These are phyloP conservation scores for Phainopepla nitens DNA, from an alignment of 2,113 vertebrate genomes.

Conservation along the genomic window DNA sequence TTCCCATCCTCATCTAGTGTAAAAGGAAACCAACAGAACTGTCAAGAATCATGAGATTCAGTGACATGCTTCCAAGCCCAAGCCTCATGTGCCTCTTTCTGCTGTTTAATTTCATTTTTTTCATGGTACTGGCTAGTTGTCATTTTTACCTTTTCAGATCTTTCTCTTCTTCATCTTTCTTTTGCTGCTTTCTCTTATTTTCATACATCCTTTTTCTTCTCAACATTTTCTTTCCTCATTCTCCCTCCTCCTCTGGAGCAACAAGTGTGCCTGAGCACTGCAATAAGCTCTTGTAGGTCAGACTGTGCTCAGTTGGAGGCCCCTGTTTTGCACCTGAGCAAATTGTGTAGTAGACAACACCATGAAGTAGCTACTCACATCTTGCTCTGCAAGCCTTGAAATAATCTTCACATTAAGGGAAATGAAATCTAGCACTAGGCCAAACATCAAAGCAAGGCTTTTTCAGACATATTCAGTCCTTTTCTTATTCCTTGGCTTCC, in stretches of 20 bases:
- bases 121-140: background rate
- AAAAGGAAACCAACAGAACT: background rate
- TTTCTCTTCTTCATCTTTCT: background rate
- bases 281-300: background rate
- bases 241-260: background rate
- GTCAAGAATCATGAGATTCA: background rate
- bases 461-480: background rate
- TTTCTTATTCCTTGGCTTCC: background rate
- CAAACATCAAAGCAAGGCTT: background rate
- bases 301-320: background rate
- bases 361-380: background rate
- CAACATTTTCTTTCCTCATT: background rate
- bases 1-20: background rate
- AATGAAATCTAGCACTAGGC: background rate
- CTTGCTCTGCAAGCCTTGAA: background rate
- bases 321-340: background rate
- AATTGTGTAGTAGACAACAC: background rate
- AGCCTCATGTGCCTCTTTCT: background rate
- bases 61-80: background rate
- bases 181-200: background rate
- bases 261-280: background rate
- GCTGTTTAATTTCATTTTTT: background rate
- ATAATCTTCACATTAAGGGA: background rate
- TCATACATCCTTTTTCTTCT: background rate
- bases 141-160: background rate